These are phyloP conservation scores for Lycaon pictus DNA, from an alignment of 2,113 vertebrate species.

Conservation along the genomic window DNA sequence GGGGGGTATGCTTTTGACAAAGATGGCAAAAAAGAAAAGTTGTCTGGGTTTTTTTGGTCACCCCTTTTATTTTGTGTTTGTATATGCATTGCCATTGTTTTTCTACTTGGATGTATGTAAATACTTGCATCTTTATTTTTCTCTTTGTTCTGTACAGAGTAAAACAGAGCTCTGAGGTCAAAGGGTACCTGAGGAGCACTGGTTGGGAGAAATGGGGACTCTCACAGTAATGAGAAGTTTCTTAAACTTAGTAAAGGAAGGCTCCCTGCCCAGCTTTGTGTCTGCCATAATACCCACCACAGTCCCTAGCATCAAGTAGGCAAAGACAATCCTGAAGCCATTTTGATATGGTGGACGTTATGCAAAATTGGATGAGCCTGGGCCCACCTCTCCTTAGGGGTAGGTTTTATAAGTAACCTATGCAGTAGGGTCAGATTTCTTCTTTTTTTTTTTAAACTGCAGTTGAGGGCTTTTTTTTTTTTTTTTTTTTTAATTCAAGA, in stretches of 20 bases:
- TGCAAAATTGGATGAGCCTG: neutral
- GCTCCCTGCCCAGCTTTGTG: no score
- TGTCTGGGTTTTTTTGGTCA: neutral
- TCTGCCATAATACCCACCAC: rapidly evolving
- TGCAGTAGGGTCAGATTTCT: neutral
- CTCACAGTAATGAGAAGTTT: neutral
- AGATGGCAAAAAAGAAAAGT: neutral
- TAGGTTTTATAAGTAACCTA: neutral
- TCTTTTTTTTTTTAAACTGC: no score
- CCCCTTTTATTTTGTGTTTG: neutral
- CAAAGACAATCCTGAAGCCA: neutral
- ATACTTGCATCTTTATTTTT: neutral
- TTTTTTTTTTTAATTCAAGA: no score
- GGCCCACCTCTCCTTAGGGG: neutral
- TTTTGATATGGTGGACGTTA: neutral
- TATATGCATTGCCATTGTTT: neutral
- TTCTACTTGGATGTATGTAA: neutral
- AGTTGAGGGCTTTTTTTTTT: no score
- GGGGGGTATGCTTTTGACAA: neutral
- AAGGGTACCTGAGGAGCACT: neutral
- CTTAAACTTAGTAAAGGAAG: neutral
- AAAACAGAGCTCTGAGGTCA: neutral
- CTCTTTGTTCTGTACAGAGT: neutral
- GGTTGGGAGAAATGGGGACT: neutral
- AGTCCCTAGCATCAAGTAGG: no score